Base-by-base conservation (phyloP, 2,113 vertebrate genomes). In the Tretioscincus oriximinensis region DNA sequence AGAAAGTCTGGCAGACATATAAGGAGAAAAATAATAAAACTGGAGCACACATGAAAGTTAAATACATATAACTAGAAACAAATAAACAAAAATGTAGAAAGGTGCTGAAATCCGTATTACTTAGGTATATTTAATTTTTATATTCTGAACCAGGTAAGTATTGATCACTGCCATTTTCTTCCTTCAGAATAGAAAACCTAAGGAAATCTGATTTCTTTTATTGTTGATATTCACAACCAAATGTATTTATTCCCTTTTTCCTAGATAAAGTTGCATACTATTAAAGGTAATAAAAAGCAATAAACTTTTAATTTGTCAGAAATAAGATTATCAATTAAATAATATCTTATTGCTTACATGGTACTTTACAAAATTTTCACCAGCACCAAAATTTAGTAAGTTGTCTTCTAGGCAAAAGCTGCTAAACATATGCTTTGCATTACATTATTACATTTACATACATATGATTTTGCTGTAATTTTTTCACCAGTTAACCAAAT, bases 1-100 rank as follows among this genome's bases (percentile, higher is more conserved):
- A 89, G 81, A 77, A 10, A 91, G 71, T 12, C 72, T 84, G 61
- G 82, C 78, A 89, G 77, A 82, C 63, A 84, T 86, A 74, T 22
- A 83, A 64, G 81, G 54, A 14, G 12, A 14, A 78, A 93, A 71
- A 89, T 89, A 91, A 86, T 16, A 54, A 16, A 49, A 72, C n/a
- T 87, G 82, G 90, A 81, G 89, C 73, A 91, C 82, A 90, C 80
- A 79, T 78, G 73, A 89, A 90, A 78, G 21, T 77, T 87, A 60
- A 73, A 86, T 87, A 41, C 45, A 88, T 71, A 41, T 77, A 84
- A 26, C 35, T 65, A 86, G 71, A 84, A 14, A 9, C 4, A 22
- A 71, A 86, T 82, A 11, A 8, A 9, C 28, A 72, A 85, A 92
- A 89, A 78, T 87, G 78, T 83, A 90, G 81, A 80, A 71, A 85